These are phyloP conservation scores for Caiman crocodilus DNA, from an alignment of 2,797 vertebrate species.

Conservation along the genomic window DNA sequence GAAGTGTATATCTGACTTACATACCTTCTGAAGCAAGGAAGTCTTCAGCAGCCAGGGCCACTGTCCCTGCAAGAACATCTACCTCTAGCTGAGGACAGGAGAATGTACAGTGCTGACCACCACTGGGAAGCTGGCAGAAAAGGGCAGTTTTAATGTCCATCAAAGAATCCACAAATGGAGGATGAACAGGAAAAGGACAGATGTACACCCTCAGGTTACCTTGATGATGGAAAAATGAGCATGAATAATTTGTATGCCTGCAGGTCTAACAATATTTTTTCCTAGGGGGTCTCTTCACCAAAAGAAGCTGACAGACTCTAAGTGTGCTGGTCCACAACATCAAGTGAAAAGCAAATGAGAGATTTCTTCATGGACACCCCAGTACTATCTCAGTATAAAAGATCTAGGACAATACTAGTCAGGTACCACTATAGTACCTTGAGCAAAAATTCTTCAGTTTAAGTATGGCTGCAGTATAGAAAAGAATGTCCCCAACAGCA, in stretches of 20 bases:
- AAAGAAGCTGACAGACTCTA: background rate
- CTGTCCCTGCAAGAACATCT: background rate
- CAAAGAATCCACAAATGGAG: background rate
- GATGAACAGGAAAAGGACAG: background rate
- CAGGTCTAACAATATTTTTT: background rate
- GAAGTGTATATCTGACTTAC: background rate
- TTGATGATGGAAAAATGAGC: background rate
- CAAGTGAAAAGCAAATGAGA: background rate
- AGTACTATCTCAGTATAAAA: background rate
- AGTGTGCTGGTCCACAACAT: conserved; percentile 4
- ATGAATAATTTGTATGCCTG: background rate
- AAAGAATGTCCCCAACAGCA: conserved; percentile 7
- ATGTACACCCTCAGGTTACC: background rate
- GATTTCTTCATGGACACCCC: background rate
- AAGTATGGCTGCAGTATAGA: background rate
- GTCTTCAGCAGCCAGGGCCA: background rate
- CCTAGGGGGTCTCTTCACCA: background rate
- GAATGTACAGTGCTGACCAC: background rate
- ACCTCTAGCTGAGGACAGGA: background rate
- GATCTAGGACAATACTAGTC: conserved; percentile 1
- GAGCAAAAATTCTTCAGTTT: background rate
- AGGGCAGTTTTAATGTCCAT: background rate
- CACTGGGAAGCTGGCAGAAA: background rate
- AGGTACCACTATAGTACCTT: background rate
- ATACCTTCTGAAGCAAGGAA: background rate